phyloP scores from a whole-genome alignment of 2,888 invertebrate species.

The Agonopterix arenella region DNA sequence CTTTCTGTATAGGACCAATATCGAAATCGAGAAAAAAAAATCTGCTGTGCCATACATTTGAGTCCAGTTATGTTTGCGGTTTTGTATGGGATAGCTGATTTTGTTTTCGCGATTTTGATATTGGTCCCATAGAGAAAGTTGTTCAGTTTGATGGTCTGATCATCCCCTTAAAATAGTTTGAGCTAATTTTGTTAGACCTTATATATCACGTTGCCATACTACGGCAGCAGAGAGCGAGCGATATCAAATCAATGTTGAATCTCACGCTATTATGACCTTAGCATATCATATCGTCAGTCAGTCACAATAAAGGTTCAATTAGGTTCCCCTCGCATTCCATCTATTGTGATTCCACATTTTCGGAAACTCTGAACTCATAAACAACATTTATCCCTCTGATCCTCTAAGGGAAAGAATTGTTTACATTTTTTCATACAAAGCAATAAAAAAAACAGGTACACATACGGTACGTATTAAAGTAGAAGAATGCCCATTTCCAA shows the following conservation, averaged over 20 bases:
- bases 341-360: slow-evolving; percentile 25
- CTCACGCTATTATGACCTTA: slow-evolving; percentile 28
- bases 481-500: slow-evolving; percentile 48
- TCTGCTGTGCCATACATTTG: too few species aligned
- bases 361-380: slow-evolving; percentile 15
- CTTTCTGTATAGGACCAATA: too few species aligned
- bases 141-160: too few species aligned
- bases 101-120: too few species aligned
- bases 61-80: too few species aligned
- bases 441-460: slow-evolving; percentile 33
- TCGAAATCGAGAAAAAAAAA: too few species aligned
- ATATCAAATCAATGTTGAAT: slow-evolving; percentile 6
- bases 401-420: slow-evolving; percentile 47
- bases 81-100: too few species aligned
- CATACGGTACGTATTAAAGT: slow-evolving; percentile 35
- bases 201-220: too few species aligned
- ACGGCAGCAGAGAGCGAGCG: too few species aligned
- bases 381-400: slow-evolving; percentile 24
- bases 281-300: background rate
- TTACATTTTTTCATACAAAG: slow-evolving; percentile 58
- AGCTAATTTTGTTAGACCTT: too few species aligned
- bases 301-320: background rate
- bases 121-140: too few species aligned
- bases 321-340: background rate
- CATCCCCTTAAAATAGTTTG: too few species aligned